phyloP scores from a whole-genome alignment of 2,113 vertebrate species.

The Myrmecophaga tridactyla region DNA sequence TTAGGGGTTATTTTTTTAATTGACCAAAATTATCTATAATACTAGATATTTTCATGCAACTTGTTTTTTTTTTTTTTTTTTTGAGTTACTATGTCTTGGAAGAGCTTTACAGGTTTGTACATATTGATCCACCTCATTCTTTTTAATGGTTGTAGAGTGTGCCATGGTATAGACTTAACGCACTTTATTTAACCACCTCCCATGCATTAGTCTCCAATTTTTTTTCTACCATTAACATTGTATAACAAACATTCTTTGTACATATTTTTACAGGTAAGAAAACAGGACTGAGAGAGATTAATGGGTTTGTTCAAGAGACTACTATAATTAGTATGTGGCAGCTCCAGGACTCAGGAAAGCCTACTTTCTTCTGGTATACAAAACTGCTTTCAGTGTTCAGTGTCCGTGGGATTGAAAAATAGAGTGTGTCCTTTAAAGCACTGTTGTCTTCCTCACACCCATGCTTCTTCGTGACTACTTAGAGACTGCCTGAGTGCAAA shows the following conservation, averaged over 20 bases:
- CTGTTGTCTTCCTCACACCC: not conserved
- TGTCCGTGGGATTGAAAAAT: not conserved
- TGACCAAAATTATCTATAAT: not conserved
- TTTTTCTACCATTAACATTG: not conserved
- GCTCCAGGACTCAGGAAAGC: not conserved
- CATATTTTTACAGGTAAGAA: not conserved
- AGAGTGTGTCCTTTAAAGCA: not conserved
- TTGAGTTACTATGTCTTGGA: not conserved
- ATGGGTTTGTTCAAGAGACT: not conserved
- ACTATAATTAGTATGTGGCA: not conserved
- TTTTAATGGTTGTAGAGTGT: not conserved
- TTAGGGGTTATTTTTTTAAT: not conserved
- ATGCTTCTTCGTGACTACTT: not conserved
- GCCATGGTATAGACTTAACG: not conserved
- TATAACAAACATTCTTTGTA: not conserved
- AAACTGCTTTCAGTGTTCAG: not conserved
- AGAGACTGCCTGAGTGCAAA: slow-evolving; percentile 40
- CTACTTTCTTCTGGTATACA: not conserved
- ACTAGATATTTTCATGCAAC: not conserved
- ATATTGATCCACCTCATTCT: not conserved
- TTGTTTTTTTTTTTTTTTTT: not conserved
- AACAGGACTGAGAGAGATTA: not conserved
- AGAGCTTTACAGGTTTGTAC: not conserved
- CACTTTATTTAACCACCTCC: not conserved
- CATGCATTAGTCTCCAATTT: slow-evolving; percentile 18